A percentile compares a stretch with the other conserved stretches of the same genome.
phyloP scores from a whole-genome alignment of 2,888 invertebrate genomes.

The Sycophila texana region DNA sequence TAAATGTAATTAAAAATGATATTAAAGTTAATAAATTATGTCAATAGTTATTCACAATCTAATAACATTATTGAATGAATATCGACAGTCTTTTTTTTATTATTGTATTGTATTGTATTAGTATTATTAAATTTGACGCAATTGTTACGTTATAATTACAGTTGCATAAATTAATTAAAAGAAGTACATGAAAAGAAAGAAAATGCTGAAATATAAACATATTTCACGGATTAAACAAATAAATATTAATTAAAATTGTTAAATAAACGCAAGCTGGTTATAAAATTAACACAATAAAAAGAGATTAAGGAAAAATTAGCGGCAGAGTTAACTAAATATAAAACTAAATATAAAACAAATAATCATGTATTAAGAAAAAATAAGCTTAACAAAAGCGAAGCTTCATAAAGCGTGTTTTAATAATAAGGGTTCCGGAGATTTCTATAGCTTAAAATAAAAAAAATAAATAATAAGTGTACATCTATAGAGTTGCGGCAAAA shows the following conservation, averaged over 20 bases:
- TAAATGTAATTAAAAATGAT: too few species aligned
- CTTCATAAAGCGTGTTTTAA: slow-evolving; percentile 7
- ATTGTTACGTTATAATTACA: slow-evolving; percentile 10
- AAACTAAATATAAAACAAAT: background rate
- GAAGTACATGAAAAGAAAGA: slow-evolving; percentile 46
- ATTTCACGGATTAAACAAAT: slow-evolving; percentile 1
- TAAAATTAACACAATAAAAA: slow-evolving; percentile 12
- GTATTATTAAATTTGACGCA: background rate
- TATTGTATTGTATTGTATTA: too few species aligned
- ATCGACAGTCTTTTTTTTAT: background rate
- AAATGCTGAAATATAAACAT: slow-evolving; percentile 20
- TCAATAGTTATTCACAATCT: background rate
- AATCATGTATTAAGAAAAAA: background rate
- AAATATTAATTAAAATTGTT: slow-evolving; percentile 6
- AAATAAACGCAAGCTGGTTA: slow-evolving; percentile 14
- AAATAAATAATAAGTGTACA: too few species aligned
- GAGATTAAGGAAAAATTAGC: slow-evolving; percentile 22
- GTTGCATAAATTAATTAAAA: slow-evolving; percentile 12
- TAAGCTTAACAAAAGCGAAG: slow-evolving; percentile 3
- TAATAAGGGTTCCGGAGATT: too few species aligned
- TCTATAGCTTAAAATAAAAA: too few species aligned
- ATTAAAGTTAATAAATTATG: too few species aligned
- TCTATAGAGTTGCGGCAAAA: too few species aligned
- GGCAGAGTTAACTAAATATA: background rate
- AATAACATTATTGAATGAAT: background rate